Conservation (phyloP, 2,797 vertebrate species). For the Pseudocheirus occidentalis region DNA sequence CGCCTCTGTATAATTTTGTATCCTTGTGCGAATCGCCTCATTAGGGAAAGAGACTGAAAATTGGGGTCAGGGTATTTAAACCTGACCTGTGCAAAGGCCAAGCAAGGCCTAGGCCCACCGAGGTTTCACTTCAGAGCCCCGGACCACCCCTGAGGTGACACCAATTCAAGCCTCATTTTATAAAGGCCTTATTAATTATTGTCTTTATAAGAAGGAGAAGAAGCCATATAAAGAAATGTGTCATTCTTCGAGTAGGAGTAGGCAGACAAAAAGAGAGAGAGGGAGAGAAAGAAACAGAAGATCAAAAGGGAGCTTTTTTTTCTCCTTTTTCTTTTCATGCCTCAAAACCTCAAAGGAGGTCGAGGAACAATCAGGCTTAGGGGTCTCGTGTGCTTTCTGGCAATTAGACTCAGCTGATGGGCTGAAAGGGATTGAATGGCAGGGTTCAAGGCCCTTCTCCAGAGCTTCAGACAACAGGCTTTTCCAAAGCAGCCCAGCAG, state of each 20-base stretch:
- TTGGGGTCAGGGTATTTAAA: conserved; percentile 99
- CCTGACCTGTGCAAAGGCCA: conserved; percentile 95
- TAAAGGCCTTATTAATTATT: conserved; percentile 99
- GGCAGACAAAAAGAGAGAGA: conserved; percentile 86
- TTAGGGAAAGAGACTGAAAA: conserved; percentile 98
- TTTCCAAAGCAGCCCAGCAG: conserved; percentile 93
- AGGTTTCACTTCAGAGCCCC: conserved; percentile 91
- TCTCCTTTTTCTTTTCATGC: conserved; percentile 97
- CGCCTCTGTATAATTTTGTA: conserved; percentile 85
- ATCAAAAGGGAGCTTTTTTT: conserved; percentile 94
- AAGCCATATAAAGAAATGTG: conserved; percentile 95
- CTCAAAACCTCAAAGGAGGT: conserved; percentile 99
- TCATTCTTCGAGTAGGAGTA: conserved; percentile 94
- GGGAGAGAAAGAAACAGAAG: conserved; percentile 90
- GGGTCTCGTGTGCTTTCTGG: conserved; percentile 99
- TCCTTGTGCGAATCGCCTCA: conserved; percentile 93
- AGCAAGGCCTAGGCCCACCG: conserved; percentile 92
- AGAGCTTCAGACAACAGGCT: conserved; percentile 98
- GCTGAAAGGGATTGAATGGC: conserved; percentile 99
- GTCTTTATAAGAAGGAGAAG: conserved; percentile 95
- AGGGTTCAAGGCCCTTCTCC: conserved; percentile 99
- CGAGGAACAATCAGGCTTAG: conserved; percentile 98
- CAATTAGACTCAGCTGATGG: conserved; percentile 99
- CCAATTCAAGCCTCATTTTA: conserved; percentile 97
- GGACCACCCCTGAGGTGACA: conserved; percentile 96